phyloP scores from a whole-genome alignment of 2,113 vertebrate species.

The Notarius quadriscutis region DNA sequence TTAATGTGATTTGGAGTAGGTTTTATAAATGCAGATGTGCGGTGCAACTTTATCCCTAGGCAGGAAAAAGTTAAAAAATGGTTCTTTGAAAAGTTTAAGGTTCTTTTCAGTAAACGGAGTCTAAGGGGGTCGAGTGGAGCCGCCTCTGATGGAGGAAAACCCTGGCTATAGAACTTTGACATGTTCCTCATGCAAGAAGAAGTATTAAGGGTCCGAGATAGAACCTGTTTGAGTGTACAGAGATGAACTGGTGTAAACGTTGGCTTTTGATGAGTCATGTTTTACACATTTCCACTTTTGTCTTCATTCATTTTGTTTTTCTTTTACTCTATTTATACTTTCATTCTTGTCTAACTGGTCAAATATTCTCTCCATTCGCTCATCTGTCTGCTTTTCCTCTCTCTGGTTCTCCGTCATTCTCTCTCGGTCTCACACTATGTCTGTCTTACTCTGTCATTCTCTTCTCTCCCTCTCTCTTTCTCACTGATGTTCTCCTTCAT shows the following conservation, averaged over 20 bases:
- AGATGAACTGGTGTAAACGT: slow-evolving; percentile 61
- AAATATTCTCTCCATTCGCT: neutral
- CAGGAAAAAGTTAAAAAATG: slow-evolving; percentile 28
- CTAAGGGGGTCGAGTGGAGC: neutral
- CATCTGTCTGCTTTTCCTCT: neutral
- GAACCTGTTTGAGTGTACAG: slow-evolving; percentile 26
- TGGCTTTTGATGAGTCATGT: slow-evolving; percentile 43
- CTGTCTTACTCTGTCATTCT: neutral
- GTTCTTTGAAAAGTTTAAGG: neutral
- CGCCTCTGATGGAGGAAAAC: neutral
- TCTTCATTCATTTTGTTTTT: slow-evolving; percentile 2
- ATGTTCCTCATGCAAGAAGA: neutral
- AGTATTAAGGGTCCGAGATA: neutral
- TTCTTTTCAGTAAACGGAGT: neutral
- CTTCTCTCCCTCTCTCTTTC: neutral
- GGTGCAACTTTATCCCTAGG: neutral
- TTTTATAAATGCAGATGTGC: neutral
- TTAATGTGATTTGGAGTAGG: neutral
- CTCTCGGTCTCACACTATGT: neutral
- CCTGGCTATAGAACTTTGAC: neutral
- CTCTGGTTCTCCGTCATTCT: neutral
- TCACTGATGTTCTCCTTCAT: neutral
- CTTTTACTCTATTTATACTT: neutral
- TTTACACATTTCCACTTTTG: neutral
- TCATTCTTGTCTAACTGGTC: neutral